Evolutionary conservation across 2,113 vertebrate species (phyloP).

Genomic region (Diadophis punctatus): DNA sequence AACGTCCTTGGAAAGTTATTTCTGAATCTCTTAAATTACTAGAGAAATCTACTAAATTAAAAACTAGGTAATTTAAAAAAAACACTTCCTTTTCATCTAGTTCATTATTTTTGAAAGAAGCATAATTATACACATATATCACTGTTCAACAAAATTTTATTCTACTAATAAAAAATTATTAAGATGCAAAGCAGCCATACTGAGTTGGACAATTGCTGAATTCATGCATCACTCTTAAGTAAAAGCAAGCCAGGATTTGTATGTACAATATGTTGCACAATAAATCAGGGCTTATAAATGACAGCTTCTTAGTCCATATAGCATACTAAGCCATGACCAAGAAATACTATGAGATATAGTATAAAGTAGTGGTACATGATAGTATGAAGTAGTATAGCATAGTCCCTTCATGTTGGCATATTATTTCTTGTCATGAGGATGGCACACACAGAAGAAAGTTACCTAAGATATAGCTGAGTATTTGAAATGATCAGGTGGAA

Average conservation of each 20-base stretch:
- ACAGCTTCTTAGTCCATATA: not conserved
- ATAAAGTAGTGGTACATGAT: not conserved
- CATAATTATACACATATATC: not conserved
- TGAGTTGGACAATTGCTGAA: not conserved
- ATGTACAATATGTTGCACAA: not conserved
- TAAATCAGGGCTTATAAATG: not conserved
- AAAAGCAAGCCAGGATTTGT: not conserved
- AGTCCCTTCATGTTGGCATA: not conserved
- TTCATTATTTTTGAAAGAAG: not conserved
- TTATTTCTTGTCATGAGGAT: not conserved
- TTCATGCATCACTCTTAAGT: not conserved
- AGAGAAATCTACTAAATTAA: not conserved
- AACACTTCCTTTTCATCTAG: not conserved
- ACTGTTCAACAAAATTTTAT: not conserved
- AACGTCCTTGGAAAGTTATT: not conserved
- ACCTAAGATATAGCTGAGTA: not conserved
- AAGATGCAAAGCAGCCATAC: not conserved
- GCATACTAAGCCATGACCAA: not conserved
- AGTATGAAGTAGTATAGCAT: not conserved
- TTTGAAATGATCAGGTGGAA: not conserved
- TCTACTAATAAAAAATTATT: not conserved
- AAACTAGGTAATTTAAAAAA: not conserved
- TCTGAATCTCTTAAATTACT: not conserved
- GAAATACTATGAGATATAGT: not conserved
- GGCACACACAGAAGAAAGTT: not conserved